Conservation (phyloP, 2,888 invertebrate genomes). For the Mactromeris polynyma region DNA sequence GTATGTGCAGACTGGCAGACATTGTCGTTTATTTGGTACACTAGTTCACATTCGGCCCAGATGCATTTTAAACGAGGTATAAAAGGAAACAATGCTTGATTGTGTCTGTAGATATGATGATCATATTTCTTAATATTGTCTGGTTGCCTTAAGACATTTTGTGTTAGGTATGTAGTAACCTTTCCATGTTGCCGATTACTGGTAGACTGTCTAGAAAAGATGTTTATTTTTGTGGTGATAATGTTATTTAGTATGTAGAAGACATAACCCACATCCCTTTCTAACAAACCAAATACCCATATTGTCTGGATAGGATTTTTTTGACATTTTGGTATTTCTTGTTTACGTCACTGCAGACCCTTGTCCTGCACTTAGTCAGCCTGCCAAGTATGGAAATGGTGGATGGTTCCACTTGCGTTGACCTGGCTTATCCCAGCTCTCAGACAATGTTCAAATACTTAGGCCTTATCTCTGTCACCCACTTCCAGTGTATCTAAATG, state of each 20-base stretch:
- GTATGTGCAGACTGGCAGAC: not conserved
- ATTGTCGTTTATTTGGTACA: not conserved
- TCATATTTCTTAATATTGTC: not conserved
- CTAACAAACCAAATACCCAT: not conserved
- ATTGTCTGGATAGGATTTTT: not conserved
- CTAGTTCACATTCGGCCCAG: not conserved
- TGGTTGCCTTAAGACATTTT: constrained; percentile 7
- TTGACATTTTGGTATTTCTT: too few species aligned
- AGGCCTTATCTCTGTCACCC: too few species aligned
- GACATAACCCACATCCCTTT: not conserved
- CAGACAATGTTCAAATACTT: too few species aligned
- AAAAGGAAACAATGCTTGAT: not conserved
- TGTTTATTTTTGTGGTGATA: not conserved
- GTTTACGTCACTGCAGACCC: too few species aligned
- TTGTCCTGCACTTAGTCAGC: too few species aligned
- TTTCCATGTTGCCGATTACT: not conserved
- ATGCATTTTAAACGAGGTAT: not conserved
- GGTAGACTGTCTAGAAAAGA: too few species aligned
- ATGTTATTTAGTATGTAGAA: not conserved
- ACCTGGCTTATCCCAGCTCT: too few species aligned
- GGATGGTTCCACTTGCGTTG: too few species aligned
- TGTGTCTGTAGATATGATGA: not conserved
- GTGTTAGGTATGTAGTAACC: not conserved
- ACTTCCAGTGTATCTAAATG: too few species aligned
- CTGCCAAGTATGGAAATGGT: too few species aligned